Conservation (phyloP, 2,797 vertebrate species). For the Austrolebias charrua region DNA sequence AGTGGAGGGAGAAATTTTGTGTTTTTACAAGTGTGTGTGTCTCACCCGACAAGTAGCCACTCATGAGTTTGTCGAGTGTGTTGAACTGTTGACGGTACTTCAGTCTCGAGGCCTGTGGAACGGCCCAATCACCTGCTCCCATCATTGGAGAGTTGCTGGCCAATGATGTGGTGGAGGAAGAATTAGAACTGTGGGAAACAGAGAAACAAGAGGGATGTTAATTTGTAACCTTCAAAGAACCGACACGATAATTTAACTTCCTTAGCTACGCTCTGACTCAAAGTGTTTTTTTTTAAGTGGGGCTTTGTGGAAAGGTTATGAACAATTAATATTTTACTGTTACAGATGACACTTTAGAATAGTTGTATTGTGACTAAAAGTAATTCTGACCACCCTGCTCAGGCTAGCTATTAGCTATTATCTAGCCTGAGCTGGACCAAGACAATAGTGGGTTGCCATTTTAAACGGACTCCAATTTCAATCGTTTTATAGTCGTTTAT, state of each 20-base stretch:
- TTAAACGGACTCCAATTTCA: too few relatives aligned
- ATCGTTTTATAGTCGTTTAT: too few relatives aligned
- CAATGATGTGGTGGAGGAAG: conserved; percentile 92
- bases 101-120: conserved; percentile 91
- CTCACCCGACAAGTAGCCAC: conserved; percentile 93
- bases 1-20: neutral
- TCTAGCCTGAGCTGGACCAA: too few relatives aligned
- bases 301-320: too few relatives aligned
- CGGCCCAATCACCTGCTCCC: conserved; percentile 86
- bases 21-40: conserved; percentile 10
- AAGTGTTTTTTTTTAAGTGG: conserved; percentile 2
- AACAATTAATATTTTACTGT: neutral
- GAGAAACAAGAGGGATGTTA: conserved; percentile 23
- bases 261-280: conserved; percentile 26
- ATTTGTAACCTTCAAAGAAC: conserved; percentile 28
- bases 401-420: too few relatives aligned
- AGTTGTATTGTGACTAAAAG: too few relatives aligned
- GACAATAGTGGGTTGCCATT: too few relatives aligned
- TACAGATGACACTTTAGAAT: conserved; percentile 26
- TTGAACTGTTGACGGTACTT: conserved; percentile 99
- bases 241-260: conserved; percentile 22
- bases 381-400: too few relatives aligned
- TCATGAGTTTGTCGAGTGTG: conserved; percentile 96
- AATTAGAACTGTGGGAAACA: conserved; percentile 84
- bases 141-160: conserved; percentile 91